A percentile compares a stretch with the other conserved stretches of the same genome.
Evolutionary conservation across 2,888 invertebrate genomes (phyloP).

Genomic region (Habrosyne pyritoides): DNA sequence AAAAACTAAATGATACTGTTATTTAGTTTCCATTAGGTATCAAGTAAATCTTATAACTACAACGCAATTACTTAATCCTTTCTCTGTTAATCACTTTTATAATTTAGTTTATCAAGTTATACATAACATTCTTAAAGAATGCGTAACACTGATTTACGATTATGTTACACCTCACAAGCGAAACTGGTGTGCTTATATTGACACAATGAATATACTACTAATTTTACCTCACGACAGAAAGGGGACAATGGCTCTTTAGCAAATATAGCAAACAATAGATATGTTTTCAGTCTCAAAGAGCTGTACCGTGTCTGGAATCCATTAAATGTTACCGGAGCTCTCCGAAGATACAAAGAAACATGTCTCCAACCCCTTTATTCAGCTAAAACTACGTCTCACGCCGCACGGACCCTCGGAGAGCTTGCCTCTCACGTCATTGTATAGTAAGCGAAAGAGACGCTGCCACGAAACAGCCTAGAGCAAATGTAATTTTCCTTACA

Average conservation of each 20-base stretch:
- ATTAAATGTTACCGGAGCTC: constrained; percentile 41
- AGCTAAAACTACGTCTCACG: too few relatives aligned
- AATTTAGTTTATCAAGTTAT: neutral
- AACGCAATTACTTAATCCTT: too few relatives aligned
- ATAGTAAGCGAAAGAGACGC: too few relatives aligned
- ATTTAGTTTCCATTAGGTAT: too few relatives aligned
- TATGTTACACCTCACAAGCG: neutral
- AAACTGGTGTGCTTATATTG: neutral
- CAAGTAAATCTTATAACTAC: too few relatives aligned
- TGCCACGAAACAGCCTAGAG: too few relatives aligned
- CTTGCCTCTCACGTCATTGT: too few relatives aligned
- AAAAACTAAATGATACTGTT: too few relatives aligned
- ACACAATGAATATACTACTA: constrained; percentile 7
- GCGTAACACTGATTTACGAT: neutral
- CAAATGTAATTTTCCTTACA: too few relatives aligned
- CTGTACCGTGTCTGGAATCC: constrained; percentile 37
- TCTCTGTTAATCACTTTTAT: neutral
- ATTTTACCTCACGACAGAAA: constrained; percentile 24
- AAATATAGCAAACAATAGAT: constrained; percentile 33
- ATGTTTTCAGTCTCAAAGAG: constrained; percentile 26
- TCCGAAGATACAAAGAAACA: constrained; percentile 26
- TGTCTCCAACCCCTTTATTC: too few relatives aligned
- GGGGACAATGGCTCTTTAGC: constrained; percentile 22
- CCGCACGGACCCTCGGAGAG: too few relatives aligned
- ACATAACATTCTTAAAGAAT: neutral